phyloP scores from a whole-genome alignment of 2,888 invertebrate species.

The Cheilosia variabilis region DNA sequence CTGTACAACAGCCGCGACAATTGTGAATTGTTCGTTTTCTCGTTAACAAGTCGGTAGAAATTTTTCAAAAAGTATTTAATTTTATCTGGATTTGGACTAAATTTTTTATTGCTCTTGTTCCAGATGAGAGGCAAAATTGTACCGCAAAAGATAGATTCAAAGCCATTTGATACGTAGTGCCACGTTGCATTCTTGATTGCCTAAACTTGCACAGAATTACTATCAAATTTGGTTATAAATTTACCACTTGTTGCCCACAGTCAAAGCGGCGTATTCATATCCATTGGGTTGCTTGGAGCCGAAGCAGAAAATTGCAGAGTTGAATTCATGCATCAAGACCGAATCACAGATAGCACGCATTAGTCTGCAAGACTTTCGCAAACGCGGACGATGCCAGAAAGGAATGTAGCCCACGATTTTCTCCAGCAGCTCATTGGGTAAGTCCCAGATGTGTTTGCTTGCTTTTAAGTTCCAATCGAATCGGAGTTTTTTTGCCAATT shows the following conservation, averaged over 20 bases:
- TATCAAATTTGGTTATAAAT: neutral
- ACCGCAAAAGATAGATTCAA: slow-evolving; percentile 77
- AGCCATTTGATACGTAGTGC: slow-evolving; percentile 78
- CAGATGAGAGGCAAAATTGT: slow-evolving; percentile 77
- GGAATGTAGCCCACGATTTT: slow-evolving; percentile 78
- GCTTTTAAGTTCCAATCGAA: neutral
- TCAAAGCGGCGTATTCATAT: slow-evolving; percentile 77
- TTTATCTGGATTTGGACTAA: slow-evolving; percentile 72
- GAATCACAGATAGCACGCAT: slow-evolving; percentile 77
- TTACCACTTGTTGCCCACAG: slow-evolving; percentile 52
- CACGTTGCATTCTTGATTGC: slow-evolving; percentile 78
- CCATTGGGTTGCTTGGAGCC: slow-evolving; percentile 59
- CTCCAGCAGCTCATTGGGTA: slow-evolving; percentile 78
- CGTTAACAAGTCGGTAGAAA: slow-evolving; percentile 78
- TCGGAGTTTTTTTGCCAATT: slow-evolving; percentile 8
- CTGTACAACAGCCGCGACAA: slow-evolving; percentile 77
- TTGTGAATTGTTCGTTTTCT: slow-evolving; percentile 70
- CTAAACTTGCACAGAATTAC: slow-evolving; percentile 47
- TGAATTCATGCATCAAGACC: slow-evolving; percentile 78
- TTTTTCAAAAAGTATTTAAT: slow-evolving; percentile 78
- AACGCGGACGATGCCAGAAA: slow-evolving; percentile 79
- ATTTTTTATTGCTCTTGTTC: slow-evolving; percentile 63
- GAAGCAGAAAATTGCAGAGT: slow-evolving; percentile 70
- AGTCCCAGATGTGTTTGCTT: slow-evolving; percentile 66
- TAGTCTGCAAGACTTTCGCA: slow-evolving; percentile 78